These are phyloP conservation scores for Natrix natrix DNA, from an alignment of 2,797 vertebrate genomes.

Conservation along the genomic window DNA sequence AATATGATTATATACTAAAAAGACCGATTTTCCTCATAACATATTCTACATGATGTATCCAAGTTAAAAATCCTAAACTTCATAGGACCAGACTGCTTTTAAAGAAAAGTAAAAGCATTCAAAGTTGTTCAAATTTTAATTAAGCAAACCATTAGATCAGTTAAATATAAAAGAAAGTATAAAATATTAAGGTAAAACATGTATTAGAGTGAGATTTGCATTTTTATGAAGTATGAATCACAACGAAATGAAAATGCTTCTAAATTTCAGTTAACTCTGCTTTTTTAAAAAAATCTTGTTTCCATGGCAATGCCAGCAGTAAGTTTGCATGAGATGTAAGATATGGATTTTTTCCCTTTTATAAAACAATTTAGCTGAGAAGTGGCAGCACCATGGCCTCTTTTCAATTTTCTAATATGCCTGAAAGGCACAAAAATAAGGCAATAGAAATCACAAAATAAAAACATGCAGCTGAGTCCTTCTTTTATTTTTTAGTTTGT, in stretches of 20 bases:
- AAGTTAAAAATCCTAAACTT: slow-evolving; percentile 69
- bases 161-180: slow-evolving; percentile 71
- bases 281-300: slow-evolving; percentile 71
- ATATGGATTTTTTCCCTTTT: slow-evolving; percentile 70
- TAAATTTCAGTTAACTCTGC: slow-evolving; percentile 77
- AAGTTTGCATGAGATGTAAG: slow-evolving; percentile 74
- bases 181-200: slow-evolving; percentile 78
- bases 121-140: slow-evolving; percentile 72
- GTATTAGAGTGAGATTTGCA: slow-evolving; percentile 78
- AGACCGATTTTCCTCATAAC: slow-evolving; percentile 69
- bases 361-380: slow-evolving; percentile 72
- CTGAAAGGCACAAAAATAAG: slow-evolving; percentile 65
- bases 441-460: slow-evolving; percentile 50
- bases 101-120: slow-evolving; percentile 51
- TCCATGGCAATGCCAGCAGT: slow-evolving; percentile 76
- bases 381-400: slow-evolving; percentile 67
- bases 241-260: slow-evolving; percentile 77
- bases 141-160: slow-evolving; percentile 73
- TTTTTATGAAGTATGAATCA: slow-evolving; percentile 81
- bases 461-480: slow-evolving; percentile 40
- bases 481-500: slow-evolving; percentile 42
- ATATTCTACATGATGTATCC: slow-evolving; percentile 70
- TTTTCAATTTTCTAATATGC: slow-evolving; percentile 70
- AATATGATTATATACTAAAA: slow-evolving; percentile 60
- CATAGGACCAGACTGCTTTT: slow-evolving; percentile 56